phyloP scores from a whole-genome alignment of 2,113 vertebrate genomes.

The Tragulus kanchil region DNA sequence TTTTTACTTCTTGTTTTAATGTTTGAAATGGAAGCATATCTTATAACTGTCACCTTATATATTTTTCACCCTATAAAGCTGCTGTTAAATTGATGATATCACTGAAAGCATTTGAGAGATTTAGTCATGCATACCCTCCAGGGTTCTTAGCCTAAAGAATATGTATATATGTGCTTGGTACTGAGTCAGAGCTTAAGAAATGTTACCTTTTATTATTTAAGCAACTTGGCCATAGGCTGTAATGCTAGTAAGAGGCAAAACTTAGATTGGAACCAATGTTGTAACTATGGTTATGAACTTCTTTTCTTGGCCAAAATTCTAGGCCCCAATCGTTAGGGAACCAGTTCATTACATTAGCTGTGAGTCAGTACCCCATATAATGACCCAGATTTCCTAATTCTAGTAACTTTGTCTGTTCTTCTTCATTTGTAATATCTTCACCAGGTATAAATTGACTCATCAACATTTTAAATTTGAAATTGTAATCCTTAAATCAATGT shows the following conservation, averaged over 20 bases:
- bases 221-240: not conserved
- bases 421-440: constrained; percentile 15
- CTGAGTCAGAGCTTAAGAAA: constrained; percentile 34
- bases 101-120: not conserved
- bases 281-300: not conserved
- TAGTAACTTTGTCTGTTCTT: not conserved
- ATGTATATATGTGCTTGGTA: not conserved
- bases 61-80: not conserved
- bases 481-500: constrained; percentile 25
- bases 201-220: constrained; percentile 9
- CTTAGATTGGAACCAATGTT: not conserved
- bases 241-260: constrained; percentile 17
- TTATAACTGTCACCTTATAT: not conserved
- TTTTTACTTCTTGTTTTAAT: constrained; percentile 53
- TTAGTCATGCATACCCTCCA: not conserved
- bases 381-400: not conserved
- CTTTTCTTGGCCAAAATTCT: not conserved
- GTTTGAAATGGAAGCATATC: constrained; percentile 3
- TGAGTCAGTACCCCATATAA: not conserved
- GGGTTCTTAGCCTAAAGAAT: constrained; percentile 23
- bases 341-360: not conserved
- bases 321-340: not conserved
- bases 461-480: constrained; percentile 39
- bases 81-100: not conserved
- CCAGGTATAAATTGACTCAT: not conserved